A percentile compares a stretch with the other conserved stretches of the same genome.
Evolutionary conservation across 2,797 vertebrate genomes (phyloP).

Genomic region (Peromyscus eremicus): DNA sequence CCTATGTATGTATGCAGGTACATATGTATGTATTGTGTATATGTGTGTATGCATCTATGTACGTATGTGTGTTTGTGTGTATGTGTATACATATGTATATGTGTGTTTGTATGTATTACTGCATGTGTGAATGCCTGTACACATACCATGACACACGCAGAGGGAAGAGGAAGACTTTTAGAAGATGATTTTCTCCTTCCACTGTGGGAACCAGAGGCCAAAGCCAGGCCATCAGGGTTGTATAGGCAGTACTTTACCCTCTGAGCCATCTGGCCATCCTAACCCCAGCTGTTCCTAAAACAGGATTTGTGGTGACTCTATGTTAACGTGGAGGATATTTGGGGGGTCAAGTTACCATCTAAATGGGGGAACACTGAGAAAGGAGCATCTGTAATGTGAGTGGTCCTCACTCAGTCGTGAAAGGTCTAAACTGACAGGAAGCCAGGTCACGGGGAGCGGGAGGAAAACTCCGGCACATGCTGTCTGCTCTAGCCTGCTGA

Average conservation of each 20-base stretch:
- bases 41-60: neutral
- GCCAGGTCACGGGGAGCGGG: neutral
- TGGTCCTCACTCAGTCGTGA: neutral
- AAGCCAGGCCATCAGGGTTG: neutral
- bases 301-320: neutral
- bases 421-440: neutral
- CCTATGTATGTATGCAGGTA: neutral
- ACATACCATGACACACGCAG: neutral
- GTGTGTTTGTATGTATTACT: neutral
- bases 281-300: neutral
- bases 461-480: neutral
- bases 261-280: neutral
- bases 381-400: neutral
- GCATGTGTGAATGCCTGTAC: neutral
- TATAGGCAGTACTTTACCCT: neutral
- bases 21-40: neutral
- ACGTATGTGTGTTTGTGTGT: neutral
- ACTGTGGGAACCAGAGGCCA: too few relatives aligned
- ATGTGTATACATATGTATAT: neutral
- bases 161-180: too few relatives aligned
- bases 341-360: neutral
- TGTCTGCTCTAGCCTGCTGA: neutral
- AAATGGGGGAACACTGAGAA: neutral
- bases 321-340: neutral
- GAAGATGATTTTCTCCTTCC: neutral